Conservation (phyloP, 2,888 invertebrate genomes). For the Leucozona laternaria region DNA sequence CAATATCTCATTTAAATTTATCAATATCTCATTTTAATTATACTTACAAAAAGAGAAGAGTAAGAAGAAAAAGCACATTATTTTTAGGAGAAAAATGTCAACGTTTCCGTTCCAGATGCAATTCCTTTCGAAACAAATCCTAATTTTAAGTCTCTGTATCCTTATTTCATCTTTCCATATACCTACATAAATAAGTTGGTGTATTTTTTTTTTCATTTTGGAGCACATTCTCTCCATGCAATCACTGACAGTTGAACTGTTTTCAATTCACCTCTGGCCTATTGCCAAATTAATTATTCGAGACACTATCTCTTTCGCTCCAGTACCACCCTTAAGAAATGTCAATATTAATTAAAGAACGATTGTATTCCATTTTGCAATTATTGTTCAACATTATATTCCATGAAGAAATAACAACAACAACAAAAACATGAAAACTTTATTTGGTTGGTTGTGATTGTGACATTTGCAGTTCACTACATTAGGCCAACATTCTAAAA, state of each 20-base stretch:
- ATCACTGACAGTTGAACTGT: conserved; percentile 52
- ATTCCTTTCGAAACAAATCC: conserved; percentile 48
- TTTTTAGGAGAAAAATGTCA: conserved; percentile 33
- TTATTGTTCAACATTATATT: conserved; percentile 7
- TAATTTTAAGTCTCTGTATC: conserved; percentile 23
- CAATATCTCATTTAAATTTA: no score
- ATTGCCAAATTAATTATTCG: conserved; percentile 73
- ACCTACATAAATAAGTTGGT: background rate
- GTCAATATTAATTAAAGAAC: conserved; percentile 72
- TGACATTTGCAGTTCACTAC: conserved; percentile 50
- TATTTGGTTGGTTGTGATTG: conserved; percentile 50
- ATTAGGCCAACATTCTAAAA: conserved; percentile 36
- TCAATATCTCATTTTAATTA: background rate
- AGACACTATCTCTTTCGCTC: conserved; percentile 38
- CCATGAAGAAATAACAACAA: background rate
- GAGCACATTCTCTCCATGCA: conserved; percentile 34
- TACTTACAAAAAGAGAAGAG: background rate
- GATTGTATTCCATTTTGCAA: conserved; percentile 68
- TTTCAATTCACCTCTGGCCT: conserved; percentile 70
- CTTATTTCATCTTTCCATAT: background rate
- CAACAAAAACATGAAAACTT: conserved; percentile 1
- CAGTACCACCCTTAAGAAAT: conserved; percentile 38
- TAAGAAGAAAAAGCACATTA: background rate
- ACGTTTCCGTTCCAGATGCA: conserved; percentile 55
- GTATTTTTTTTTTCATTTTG: background rate